Base-by-base conservation (phyloP, 2,113 vertebrate species). In the Syngnathus typhle region DNA sequence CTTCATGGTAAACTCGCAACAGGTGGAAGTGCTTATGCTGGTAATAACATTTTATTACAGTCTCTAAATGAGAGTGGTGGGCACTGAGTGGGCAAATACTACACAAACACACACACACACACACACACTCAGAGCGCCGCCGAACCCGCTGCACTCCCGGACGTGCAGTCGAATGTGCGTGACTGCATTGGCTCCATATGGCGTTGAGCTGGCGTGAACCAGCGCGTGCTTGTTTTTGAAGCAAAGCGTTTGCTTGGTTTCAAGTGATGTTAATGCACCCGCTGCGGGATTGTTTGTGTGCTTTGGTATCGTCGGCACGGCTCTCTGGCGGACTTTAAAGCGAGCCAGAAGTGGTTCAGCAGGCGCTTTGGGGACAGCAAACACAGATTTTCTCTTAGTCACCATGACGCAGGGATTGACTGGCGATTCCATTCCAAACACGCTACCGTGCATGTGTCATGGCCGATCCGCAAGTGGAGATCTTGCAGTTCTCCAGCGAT, bases 241-340 rank as follows among this genome's bases (percentile, higher is more conserved):
- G 86, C 69, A 6, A 80, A 77, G 79, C 84, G 77, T 88, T 88
- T 86, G 82, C 85, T 88, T 89, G 78, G 81, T 84, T 85, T 87
- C 76, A 85, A 86, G 87, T 83, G 80, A 86, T 79, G 81, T 87
- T 87, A 87, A 89, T 85, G 82, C 77, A 86, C 77, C 77, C 81
- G 83, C 84, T 76, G 77, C 81, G 77, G 87, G 83, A 85, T 88
- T 89, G 87, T 89, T 87, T 89, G 86, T 81, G 82, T 80, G 85
- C 84, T 88, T 88, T 86, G 87, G 85, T 87, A 82, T 84, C 44
- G 74, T 84, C 44, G 74, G 77, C 80, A 59, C 23, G 81, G 82
- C 81, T 85, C 80, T 85, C 71, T 82, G 79, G 74, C 69, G 4
- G 71, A 77, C 85, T 88, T 88, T 81, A 85, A 79, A 82, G 63